phyloP scores from a whole-genome alignment of 2,888 invertebrate species.

The Xestoiulus laeticollis region DNA sequence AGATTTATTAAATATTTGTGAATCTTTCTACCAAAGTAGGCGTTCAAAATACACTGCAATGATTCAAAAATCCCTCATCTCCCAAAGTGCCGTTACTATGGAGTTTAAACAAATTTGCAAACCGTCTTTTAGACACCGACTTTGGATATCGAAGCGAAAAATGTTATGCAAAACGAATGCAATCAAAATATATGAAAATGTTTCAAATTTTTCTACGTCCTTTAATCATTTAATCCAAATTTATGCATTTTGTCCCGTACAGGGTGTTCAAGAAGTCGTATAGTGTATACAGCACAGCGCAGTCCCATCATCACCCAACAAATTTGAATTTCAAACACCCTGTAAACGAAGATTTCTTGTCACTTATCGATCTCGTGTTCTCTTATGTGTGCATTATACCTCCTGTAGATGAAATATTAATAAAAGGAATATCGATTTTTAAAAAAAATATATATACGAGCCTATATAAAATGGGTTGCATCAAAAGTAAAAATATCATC shows the following conservation, averaged over 20 bases:
- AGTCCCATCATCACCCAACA: neutral
- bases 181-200: neutral
- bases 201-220: too few species aligned
- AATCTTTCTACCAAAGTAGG: neutral
- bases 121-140: neutral
- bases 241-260: neutral
- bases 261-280: neutral
- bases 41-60: neutral
- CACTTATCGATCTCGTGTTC: neutral
- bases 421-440: constrained; percentile 18
- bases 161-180: neutral
- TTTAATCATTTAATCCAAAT: neutral
- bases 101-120: neutral
- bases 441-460: too few species aligned
- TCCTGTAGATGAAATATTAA: constrained; percentile 6
- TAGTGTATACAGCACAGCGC: neutral
- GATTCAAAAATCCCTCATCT: neutral
- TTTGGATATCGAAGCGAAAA: neutral
- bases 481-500: neutral
- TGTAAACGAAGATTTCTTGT: neutral
- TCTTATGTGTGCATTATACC: neutral
- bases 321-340: neutral
- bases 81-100: neutral
- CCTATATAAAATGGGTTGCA: neutral
- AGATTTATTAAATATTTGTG: constrained; percentile 26